These are phyloP conservation scores for Galerucella pusilla DNA, from an alignment of 2,888 invertebrate species.

Conservation along the genomic window DNA sequence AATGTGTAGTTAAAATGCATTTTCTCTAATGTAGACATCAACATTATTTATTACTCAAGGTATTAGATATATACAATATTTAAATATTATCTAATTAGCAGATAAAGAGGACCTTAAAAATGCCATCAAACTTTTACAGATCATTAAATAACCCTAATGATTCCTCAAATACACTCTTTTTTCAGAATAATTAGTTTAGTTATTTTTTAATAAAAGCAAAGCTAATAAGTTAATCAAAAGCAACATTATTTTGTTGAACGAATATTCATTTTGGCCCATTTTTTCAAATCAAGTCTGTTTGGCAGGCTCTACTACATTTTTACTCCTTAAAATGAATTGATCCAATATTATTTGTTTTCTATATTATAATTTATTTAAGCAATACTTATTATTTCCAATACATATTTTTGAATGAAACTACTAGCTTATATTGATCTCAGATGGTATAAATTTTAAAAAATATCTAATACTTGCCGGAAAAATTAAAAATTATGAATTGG, in stretches of 20 bases:
- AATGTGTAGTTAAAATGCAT: constrained; percentile 18
- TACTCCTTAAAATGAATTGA: not conserved
- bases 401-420: not conserved
- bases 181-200: no score
- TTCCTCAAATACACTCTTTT: no score
- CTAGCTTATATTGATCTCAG: not conserved
- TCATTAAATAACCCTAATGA: no score
- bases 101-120: constrained; percentile 3
- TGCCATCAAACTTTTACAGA: not conserved
- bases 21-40: constrained; percentile 8
- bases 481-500: not conserved
- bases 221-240: constrained; percentile 28
- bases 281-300: not conserved
- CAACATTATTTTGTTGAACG: not conserved
- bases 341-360: not conserved
- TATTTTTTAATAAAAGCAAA: constrained; percentile 19
- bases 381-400: not conserved
- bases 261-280: constrained; percentile 10
- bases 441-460: not conserved
- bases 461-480: not conserved
- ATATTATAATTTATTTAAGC: not conserved
- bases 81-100: constrained; percentile 10
- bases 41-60: constrained; percentile 27
- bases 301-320: not conserved
- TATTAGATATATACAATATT: constrained; percentile 45